phyloP scores from a whole-genome alignment of 2,113 vertebrate species.

The Silurus glanis region DNA sequence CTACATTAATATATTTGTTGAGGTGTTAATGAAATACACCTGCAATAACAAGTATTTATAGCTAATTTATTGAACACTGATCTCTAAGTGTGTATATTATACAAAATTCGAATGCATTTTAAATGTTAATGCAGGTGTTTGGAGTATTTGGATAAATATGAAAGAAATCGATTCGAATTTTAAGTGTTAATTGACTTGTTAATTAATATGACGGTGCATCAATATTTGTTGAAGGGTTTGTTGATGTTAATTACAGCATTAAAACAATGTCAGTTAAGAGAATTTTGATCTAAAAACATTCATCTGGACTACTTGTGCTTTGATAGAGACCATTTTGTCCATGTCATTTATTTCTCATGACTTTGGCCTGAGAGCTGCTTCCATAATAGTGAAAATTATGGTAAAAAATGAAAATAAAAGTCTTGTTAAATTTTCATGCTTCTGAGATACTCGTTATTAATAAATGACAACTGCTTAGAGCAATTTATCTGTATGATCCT shows the following conservation, averaged over 20 bases:
- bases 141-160: not conserved
- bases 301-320: constrained; percentile 35
- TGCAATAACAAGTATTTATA: not conserved
- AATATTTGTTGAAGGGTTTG: not conserved
- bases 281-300: not conserved
- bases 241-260: not conserved
- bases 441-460: not conserved
- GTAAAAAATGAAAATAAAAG: not conserved
- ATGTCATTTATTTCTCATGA: constrained; percentile 46
- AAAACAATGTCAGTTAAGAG: not conserved
- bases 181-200: not conserved
- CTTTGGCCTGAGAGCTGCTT: constrained; percentile 56
- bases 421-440: not conserved
- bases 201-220: not conserved
- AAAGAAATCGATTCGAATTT: not conserved
- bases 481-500: constrained; percentile 2
- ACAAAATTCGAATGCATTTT: not conserved
- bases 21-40: not conserved
- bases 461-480: constrained; percentile 10
- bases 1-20: not conserved
- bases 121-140: not conserved
- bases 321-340: constrained; percentile 37
- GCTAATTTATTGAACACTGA: not conserved
- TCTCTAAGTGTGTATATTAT: too few species aligned
- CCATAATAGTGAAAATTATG: not conserved